A percentile compares a stretch with the other conserved stretches of the same genome.
phyloP scores from a whole-genome alignment of 1,140 invertebrate species.

The Plectrocnemia conspersa region DNA sequence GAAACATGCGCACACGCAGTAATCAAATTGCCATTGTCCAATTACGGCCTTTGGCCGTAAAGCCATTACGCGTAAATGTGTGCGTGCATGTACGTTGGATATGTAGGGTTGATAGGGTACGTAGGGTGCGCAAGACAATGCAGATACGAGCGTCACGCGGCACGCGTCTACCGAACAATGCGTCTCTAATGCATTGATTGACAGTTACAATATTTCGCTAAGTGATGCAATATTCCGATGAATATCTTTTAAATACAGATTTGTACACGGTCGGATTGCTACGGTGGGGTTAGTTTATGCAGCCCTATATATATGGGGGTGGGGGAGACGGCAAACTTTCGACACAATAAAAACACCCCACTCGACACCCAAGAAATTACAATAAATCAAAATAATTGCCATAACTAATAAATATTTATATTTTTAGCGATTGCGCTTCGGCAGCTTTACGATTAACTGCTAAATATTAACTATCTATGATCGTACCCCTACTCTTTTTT shows the following conservation, averaged over 20 bases:
- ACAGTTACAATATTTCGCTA: slow-evolving; percentile 55
- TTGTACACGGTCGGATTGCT: slow-evolving; percentile 26
- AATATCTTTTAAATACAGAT: slow-evolving; percentile 46
- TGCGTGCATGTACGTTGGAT: no score
- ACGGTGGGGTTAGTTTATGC: background rate
- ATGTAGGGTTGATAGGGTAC: no score
- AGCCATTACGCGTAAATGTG: no score
- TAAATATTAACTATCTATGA: no score
- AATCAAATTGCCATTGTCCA: no score
- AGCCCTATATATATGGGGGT: no score
- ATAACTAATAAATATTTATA: no score
- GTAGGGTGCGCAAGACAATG: background rate
- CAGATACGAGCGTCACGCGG: slow-evolving; percentile 8
- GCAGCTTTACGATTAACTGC: no score
- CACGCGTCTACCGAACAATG: slow-evolving; percentile 42
- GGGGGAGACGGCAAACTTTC: background rate
- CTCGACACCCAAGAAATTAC: background rate
- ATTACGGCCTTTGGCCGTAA: no score
- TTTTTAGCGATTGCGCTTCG: no score
- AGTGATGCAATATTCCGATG: slow-evolving; percentile 54
- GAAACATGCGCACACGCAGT: no score
- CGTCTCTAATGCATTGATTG: slow-evolving; percentile 52
- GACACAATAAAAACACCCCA: slow-evolving; percentile 2
- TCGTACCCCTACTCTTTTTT: no score
- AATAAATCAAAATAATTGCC: background rate